Base-by-base conservation (phyloP, 2,113 vertebrate species). In the Pluvianellus socialis region DNA sequence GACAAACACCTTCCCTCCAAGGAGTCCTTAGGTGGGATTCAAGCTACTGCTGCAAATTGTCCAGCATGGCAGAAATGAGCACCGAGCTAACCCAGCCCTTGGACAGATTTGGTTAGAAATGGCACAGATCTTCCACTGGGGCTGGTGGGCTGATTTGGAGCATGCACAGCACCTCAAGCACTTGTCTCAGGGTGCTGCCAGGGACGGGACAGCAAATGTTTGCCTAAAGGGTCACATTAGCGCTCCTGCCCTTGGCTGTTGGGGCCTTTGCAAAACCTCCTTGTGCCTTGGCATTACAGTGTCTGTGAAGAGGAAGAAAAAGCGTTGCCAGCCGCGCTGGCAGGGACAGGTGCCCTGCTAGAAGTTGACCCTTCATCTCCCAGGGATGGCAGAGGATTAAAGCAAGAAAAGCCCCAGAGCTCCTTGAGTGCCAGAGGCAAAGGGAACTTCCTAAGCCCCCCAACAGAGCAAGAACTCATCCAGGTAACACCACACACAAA, bases 311-410 rank as follows among this genome's bases (percentile, higher is more conserved):
- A 15, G 32, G 33, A 68, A 68, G 42, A 35, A 65, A 26, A 30
- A 50, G 7, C 1, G 2, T 61, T 11, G 4, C n/a, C 49, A n/a
- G 17, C 10, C 4, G 0, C n/a, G 14, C 24, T 6, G 22, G 42
- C 28, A 88, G 35, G 18, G 66, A 44, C 14, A 15, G 50, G 16
- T 44, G 35, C 9, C 24, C 47, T 30, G 17, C 24, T 49, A 49
- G 73, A 70, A 61, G 28, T 17, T 8, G 28, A 17, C 38, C 80
- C 67, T 76, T 40, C 30, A 8, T 56, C 49, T 76, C n/a, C n/a
- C 42, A 56, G 42, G 49, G 28, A 32, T 16, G n/a, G 15, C 40
- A 80, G 35, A 35, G 50, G 35, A 28, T 62, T 44, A 80, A 67
- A 80, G 35, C 33, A 70, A 77, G 65, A 33, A 82, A 50, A 77